Conservation (phyloP, 2,888 invertebrate species). For the Dilophus febrilis region DNA sequence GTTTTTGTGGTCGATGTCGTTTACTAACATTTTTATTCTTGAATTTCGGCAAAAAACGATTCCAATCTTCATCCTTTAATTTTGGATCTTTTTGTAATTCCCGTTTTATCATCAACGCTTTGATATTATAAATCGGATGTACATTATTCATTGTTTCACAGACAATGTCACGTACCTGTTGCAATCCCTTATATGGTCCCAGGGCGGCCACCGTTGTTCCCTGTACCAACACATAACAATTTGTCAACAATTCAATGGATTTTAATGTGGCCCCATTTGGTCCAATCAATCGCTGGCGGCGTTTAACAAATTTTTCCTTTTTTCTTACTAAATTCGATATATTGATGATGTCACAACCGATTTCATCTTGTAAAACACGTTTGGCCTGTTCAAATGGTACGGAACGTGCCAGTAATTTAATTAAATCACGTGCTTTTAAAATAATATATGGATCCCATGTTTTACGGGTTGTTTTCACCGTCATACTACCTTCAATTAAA, state of each 20-base stretch:
- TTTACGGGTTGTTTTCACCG: conserved; percentile 84
- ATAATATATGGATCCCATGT: conserved; percentile 98
- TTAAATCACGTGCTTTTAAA: conserved; percentile 88
- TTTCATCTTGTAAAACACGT: conserved; percentile 72
- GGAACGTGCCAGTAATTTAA: conserved; percentile 85
- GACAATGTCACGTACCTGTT: conserved; percentile 74
- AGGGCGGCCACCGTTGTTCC: conserved; percentile 93
- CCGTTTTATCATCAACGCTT: conserved; percentile 91
- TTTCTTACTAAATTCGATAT: conserved; percentile 81
- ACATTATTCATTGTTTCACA: conserved; percentile 97
- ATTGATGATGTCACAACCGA: conserved; percentile 90
- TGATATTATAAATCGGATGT: conserved; percentile 96
- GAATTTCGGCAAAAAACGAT: conserved; percentile 88
- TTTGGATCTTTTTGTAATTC: conserved; percentile 88
- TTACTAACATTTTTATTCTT: conserved; percentile 75
- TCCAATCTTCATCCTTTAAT: conserved; percentile 89
- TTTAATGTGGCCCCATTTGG: conserved; percentile 97
- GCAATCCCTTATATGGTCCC: conserved; percentile 86
- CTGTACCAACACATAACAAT: conserved; percentile 92
- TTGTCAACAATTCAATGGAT: conserved; percentile 87
- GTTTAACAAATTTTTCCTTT: conserved; percentile 85
- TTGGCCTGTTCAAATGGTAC: conserved; percentile 94
- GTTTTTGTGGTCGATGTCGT: conserved; percentile 74
- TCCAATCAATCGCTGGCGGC: conserved; percentile 86
- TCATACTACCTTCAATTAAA: conserved; percentile 85